Conservation (phyloP, 23 tunicate genomes). For the Diplosoma virens region DNA sequence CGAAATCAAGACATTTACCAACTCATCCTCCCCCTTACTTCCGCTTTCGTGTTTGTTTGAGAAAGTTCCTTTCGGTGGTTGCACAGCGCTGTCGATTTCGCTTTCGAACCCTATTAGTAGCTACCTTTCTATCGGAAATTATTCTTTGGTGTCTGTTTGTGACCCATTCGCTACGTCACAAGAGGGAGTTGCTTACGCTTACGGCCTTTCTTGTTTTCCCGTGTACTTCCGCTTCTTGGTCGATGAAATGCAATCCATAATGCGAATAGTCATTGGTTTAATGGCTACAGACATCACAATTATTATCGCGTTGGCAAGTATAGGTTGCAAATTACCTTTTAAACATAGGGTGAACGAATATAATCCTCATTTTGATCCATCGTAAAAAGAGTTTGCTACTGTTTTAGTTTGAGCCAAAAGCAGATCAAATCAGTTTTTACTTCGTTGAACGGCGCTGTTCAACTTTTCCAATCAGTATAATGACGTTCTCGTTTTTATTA, state of each 20-base stretch:
- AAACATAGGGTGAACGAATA: neutral
- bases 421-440: too few relatives aligned
- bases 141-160: neutral
- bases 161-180: neutral
- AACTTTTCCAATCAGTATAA: too few relatives aligned
- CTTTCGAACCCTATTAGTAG: neutral
- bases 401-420: too few relatives aligned
- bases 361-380: too few relatives aligned
- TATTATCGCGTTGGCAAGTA: neutral
- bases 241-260: constrained; percentile 4
- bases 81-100: neutral
- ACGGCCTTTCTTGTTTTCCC: neutral
- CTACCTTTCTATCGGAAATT: neutral
- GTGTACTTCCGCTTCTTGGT: neutral
- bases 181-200: neutral
- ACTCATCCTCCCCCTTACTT: neutral
- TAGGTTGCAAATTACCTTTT: constrained; percentile 1
- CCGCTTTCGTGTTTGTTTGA: constrained; percentile 4
- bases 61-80: neutral
- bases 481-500: too few relatives aligned
- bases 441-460: too few relatives aligned
- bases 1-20: neutral
- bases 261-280: neutral
- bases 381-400: too few relatives aligned
- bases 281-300: neutral